Evolutionary conservation across 2,113 vertebrate species (phyloP), one percentile per base, ranked within the genome.

Genomic region (Malurus elegans): DNA sequence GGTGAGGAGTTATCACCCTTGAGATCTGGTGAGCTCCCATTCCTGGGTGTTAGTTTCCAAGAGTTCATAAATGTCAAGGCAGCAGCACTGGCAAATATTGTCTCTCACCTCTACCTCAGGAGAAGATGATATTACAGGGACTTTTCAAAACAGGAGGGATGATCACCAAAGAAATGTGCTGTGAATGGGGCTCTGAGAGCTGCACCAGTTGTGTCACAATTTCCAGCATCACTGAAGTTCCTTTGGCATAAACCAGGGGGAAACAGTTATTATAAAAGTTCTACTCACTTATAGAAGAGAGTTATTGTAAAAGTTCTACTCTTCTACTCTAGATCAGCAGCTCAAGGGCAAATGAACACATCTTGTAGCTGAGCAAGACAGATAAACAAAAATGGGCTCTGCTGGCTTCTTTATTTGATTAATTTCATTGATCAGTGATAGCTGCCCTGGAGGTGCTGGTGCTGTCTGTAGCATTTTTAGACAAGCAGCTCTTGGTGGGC

Each of bases 181-280:
- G 0, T 23, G 62, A 76, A 36, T 6, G 1, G 2, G 42, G 6
- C 60, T 58, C 79, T 40, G 38, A 58, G 5, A 79, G 25, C 15
- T 0, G 2, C 24, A 50, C 14, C 1, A 1, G 6, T 48, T 53
- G 2, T 40, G 21, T 40, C 65, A 51, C 0, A 0, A 36, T 32
- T 81, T 65, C 62, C 70, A 89, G 29, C 53, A 61, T 18, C 54
- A 7, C 20, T 71, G n/a, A 72, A 79, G 3, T 28, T n/a, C 24
- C 44, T 66, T 47, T 48, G 3, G 1, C 12, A 47, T 60, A 71
- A 91, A 67, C 3, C 14, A 66, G 8, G 28, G n/a, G 26, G 10
- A 67, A 84, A 32, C 1, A 11, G 18, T 36, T 71, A 6, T 26
- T 51, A 12, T 31, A 74, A 71, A 25, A 56, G 13, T 65, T 65